Conservation (phyloP, 2,113 vertebrate genomes). For the Danio rerio region DNA sequence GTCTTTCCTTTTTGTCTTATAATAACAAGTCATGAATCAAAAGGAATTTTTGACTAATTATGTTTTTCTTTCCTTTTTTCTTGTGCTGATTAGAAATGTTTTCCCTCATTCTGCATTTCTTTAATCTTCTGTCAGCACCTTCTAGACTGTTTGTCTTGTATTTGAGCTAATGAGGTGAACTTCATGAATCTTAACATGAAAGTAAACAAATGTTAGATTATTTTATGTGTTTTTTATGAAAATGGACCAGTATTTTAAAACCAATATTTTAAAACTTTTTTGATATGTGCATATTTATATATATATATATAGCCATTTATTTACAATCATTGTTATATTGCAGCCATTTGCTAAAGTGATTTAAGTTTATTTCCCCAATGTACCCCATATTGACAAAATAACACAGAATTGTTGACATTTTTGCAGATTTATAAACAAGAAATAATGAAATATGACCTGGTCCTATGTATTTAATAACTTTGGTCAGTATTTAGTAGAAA, state of each 20-base stretch:
- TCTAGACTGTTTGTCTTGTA: background rate
- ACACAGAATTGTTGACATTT: no score
- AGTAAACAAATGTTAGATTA: background rate
- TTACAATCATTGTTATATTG: no score
- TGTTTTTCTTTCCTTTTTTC: background rate
- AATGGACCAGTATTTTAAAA: background rate
- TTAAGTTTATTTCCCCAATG: no score
- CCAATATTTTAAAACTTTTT: background rate
- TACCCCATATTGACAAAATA: no score
- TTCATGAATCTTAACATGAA: background rate
- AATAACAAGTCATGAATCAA: slow-evolving; percentile 18
- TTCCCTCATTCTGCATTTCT: background rate
- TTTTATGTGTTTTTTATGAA: background rate
- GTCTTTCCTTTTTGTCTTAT: slow-evolving; percentile 24
- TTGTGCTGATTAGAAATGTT: background rate
- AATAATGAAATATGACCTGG: no score
- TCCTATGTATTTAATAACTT: no score
- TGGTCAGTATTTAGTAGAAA: no score
- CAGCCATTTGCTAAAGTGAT: no score
- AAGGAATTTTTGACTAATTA: slow-evolving; percentile 12
- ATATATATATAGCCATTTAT: no score
- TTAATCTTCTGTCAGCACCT: background rate
- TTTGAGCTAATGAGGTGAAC: background rate
- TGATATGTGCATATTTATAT: no score
- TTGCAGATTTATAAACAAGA: no score